phyloP scores from a whole-genome alignment of 2,113 vertebrate species.

The Sialia sialis region DNA sequence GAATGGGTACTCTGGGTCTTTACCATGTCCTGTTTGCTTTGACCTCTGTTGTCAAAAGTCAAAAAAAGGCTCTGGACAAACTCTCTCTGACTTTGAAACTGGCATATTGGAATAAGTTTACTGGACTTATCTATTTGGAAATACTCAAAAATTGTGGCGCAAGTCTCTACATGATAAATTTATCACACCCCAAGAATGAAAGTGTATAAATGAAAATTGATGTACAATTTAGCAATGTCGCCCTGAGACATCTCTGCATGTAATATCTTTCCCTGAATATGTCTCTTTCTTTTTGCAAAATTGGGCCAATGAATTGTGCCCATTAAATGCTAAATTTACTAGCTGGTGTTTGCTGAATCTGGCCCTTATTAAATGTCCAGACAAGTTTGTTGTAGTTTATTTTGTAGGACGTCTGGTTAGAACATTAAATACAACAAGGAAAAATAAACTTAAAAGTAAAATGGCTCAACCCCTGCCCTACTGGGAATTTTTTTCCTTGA shows the following conservation, averaged over 20 bases:
- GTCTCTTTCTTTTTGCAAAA: slow-evolving; percentile 6
- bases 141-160: neutral
- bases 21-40: neutral
- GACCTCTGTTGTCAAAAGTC: neutral
- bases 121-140: neutral
- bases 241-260: neutral
- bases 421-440: slow-evolving; percentile 54
- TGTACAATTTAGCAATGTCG: neutral
- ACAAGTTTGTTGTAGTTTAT: slow-evolving; percentile 60
- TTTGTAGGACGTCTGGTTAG: slow-evolving; percentile 61
- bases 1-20: neutral
- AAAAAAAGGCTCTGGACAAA: neutral
- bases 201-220: neutral
- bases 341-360: slow-evolving; percentile 54
- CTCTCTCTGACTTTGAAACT: neutral
- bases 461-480: slow-evolving; percentile 29
- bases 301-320: neutral
- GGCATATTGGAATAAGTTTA: neutral
- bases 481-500: slow-evolving; percentile 31
- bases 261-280: neutral
- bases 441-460: slow-evolving; percentile 65
- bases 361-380: slow-evolving; percentile 64
- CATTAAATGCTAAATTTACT: slow-evolving; percentile 54
- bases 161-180: neutral
- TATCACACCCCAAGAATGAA: neutral